Evolutionary conservation across 2,888 invertebrate genomes (phyloP), one percentile per base, ranked within the genome.

Genomic region (Apodemia hepburni): DNA sequence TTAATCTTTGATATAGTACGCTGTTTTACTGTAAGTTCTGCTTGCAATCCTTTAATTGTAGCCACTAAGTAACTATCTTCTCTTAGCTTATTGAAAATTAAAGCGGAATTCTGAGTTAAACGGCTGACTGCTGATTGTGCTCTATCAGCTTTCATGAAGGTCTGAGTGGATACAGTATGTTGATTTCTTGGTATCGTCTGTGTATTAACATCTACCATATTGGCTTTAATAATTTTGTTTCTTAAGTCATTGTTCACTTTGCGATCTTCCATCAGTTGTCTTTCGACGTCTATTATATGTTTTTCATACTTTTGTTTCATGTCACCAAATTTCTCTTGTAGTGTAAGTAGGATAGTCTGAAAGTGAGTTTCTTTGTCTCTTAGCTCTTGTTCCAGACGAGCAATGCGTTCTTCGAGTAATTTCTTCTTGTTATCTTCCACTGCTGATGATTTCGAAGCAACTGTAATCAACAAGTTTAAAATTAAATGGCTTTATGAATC

Each of bases 51-150:
- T 66, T 96, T 93, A 71, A 97, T 95, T 0, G 96, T 96, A 0
- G 96, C 96, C 29, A 96, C 81, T 59, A 97, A 88, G 85, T 97
- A 96, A 42, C 95, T 92, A 70, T 96, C 96, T 73, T 96, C 95
- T 78, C 95, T 95, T 7, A 92, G 77, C 67, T 92, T 91, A 61
- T 86, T 87, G 47, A 91, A 77, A 65, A 90, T 66, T n/a, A 90
- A 70, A 0, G 93, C 81, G 51, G 93, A 93, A 51, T 93, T 93
- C 71, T 93, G 93, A 1, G 93, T 87, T 59, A 93, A 71, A 69
- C 93, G 87, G 73, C 92, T 89, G 69, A 92, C 93, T 71, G 85
- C 89, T 17, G 87, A 88, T 68, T 83, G 82, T 0, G 87, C 82
- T 72, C 87, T 79, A 61, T 86, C 87, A 35, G 84, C 73, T 67